Evolutionary conservation across 2,113 vertebrate species (phyloP).

Genomic region (Scomber colias): DNA sequence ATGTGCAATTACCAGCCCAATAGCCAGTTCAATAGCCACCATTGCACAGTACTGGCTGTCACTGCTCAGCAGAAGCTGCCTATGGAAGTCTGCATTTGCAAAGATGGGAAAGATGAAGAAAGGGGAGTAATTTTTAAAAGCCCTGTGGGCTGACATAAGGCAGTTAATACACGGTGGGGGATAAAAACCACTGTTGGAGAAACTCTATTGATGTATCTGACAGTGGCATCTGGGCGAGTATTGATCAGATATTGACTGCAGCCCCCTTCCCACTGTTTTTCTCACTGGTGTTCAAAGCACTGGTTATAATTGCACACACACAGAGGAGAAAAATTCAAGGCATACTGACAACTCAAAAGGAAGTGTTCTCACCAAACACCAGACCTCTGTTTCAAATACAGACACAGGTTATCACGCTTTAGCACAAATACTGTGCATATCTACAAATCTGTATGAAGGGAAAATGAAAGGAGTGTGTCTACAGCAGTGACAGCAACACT

Average conservation of each 20-base stretch:
- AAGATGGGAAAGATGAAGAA: slow-evolving; percentile 48
- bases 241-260: slow-evolving; percentile 81
- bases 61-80: slow-evolving; percentile 42
- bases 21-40: slow-evolving; percentile 71
- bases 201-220: slow-evolving; percentile 82
- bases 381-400: slow-evolving; percentile 34
- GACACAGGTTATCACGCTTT: slow-evolving; percentile 41
- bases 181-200: slow-evolving; percentile 67
- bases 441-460: background rate
- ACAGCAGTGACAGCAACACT: background rate
- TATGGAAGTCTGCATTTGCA: slow-evolving; percentile 58
- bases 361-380: slow-evolving; percentile 39
- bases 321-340: slow-evolving; percentile 54
- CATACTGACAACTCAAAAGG: slow-evolving; percentile 47
- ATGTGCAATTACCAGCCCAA: slow-evolving; percentile 70
- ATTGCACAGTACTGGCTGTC: slow-evolving; percentile 45
- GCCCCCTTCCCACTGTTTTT: slow-evolving; percentile 48
- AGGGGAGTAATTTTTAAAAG: slow-evolving; percentile 58
- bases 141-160: slow-evolving; percentile 66
- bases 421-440: slow-evolving; percentile 23
- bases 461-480: slow-evolving; percentile 16
- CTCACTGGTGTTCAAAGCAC: slow-evolving; percentile 46
- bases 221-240: slow-evolving; percentile 79
- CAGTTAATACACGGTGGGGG: slow-evolving; percentile 66
- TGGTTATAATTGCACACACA: slow-evolving; percentile 61